phyloP scores from a whole-genome alignment of 2,888 invertebrate genomes.

The Cerceris ruficornis region DNA sequence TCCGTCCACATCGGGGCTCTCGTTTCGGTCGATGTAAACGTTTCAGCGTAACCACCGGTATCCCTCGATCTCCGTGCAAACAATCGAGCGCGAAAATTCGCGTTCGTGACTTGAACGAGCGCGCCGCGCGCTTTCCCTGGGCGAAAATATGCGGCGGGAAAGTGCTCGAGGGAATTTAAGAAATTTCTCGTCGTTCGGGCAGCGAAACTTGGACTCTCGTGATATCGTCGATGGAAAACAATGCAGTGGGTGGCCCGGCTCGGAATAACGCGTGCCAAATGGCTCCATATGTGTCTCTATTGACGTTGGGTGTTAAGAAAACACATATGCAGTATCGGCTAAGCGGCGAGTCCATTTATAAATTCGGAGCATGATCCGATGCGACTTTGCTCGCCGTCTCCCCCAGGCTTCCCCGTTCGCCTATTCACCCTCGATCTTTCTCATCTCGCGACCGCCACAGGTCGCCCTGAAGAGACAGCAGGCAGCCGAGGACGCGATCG shows the following conservation, averaged over 20 bases:
- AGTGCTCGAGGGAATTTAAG: no score
- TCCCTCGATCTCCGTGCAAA: slow-evolving; percentile 21
- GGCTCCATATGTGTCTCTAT: slow-evolving; percentile 66
- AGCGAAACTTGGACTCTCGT: neutral
- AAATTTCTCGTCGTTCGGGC: neutral
- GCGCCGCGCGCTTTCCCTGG: no score
- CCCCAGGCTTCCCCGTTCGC: neutral
- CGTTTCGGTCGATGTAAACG: slow-evolving; percentile 50
- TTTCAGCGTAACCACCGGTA: slow-evolving; percentile 17
- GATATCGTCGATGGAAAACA: slow-evolving; percentile 45
- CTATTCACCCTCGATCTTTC: neutral
- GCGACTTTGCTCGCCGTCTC: slow-evolving; percentile 30
- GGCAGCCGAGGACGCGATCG: slow-evolving; percentile 98
- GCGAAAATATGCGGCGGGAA: no score
- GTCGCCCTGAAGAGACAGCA: slow-evolving; percentile 98
- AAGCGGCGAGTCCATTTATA: slow-evolving; percentile 66
- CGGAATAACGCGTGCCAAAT: slow-evolving; percentile 71
- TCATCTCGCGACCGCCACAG: slow-evolving; percentile 80
- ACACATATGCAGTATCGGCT: slow-evolving; percentile 62
- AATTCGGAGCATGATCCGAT: slow-evolving; percentile 54
- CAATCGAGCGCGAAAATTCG: no score
- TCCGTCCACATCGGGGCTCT: slow-evolving; percentile 63
- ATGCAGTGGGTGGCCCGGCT: slow-evolving; percentile 69
- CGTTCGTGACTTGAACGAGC: no score
- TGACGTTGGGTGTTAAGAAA: slow-evolving; percentile 64